These are phyloP conservation scores for Arctocebus calabarensis DNA, from an alignment of 2,797 vertebrate genomes.

Conservation along the genomic window DNA sequence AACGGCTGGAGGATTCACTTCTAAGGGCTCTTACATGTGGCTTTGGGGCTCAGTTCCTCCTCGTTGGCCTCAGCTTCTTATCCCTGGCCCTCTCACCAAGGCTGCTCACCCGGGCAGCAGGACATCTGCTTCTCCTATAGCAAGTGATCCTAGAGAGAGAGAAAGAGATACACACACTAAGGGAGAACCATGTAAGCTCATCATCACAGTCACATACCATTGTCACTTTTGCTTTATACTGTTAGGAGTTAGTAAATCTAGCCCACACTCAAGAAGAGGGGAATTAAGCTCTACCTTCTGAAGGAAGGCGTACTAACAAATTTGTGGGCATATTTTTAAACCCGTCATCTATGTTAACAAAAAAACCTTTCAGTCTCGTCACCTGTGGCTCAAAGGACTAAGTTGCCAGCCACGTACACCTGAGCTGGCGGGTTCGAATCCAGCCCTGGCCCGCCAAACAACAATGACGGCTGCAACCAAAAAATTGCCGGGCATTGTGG, in stretches of 20 bases:
- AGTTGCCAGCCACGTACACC: no score
- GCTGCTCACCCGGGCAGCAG: neutral
- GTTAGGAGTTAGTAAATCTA: constrained; percentile 31
- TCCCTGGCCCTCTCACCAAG: neutral
- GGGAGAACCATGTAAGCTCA: neutral
- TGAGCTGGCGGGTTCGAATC: no score
- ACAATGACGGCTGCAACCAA: no score
- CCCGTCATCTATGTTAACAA: neutral
- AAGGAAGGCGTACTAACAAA: constrained; percentile 33
- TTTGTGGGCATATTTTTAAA: constrained; percentile 46
- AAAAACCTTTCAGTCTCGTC: no score
- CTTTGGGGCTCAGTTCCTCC: neutral
- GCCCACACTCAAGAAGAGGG: neutral
- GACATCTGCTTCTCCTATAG: neutral
- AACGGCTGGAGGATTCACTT: neutral
- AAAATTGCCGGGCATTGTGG: no score
- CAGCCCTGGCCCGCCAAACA: no score
- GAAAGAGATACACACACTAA: neutral
- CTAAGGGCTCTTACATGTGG: neutral
- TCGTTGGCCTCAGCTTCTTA: neutral
- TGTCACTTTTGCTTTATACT: constrained; percentile 46
- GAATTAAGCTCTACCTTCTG: neutral
- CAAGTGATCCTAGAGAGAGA: neutral
- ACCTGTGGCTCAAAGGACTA: no score
- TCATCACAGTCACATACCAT: neutral